Base-by-base conservation (phyloP, 2,797 vertebrate species). In the Sebastes cheni region DNA sequence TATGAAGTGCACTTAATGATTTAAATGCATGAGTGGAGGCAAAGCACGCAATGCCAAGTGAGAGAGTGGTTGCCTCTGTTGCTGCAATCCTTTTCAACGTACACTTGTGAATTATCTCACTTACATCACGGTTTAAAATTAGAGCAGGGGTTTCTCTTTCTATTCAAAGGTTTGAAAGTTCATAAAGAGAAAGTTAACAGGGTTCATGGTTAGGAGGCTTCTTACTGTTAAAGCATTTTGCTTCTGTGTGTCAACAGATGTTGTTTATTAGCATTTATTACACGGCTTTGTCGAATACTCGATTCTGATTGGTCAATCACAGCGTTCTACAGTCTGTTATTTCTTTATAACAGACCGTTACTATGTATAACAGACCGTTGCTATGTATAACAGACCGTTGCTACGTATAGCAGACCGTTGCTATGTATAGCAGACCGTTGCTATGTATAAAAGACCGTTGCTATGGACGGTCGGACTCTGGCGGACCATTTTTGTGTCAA, bases 21-120 rank as follows among this genome's bases (percentile, higher is more conserved):
- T 50, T 54, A 16, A 67, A 71, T 56, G 56, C 61, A 32, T 61
- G 64, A 82, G 72, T 58, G 50, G 29, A 78, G 52, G 27, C 67
- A 18, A 20, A 27, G 54, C 30, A 11, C 1, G 5, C 9, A 20
- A 2, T 23, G 36, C 59, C 30, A 29, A 60, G 52, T 59, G 65
- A 46, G 13, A 82, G 30, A 36, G 59, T 39, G 39, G 34, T 13
- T 39, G 32, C n/a, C 11, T 25, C 12, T 8, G 22, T 22, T 23
- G 29, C 34, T 25, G 12, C 5, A n/a, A 16, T n/a, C 50, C 42
- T 46, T 39, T 58, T 56, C 1, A 32, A 42, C 27, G 29, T n/a
- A 42, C 22, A 65, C 39, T 46, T 58, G 11, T 34, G 69, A 72
- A 67, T 54, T 16, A 22, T 34, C 50, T 71, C 58, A 34, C 32